Evolutionary conservation across 2,888 invertebrate genomes (phyloP).

Genomic region (Coenonympha glycerion): DNA sequence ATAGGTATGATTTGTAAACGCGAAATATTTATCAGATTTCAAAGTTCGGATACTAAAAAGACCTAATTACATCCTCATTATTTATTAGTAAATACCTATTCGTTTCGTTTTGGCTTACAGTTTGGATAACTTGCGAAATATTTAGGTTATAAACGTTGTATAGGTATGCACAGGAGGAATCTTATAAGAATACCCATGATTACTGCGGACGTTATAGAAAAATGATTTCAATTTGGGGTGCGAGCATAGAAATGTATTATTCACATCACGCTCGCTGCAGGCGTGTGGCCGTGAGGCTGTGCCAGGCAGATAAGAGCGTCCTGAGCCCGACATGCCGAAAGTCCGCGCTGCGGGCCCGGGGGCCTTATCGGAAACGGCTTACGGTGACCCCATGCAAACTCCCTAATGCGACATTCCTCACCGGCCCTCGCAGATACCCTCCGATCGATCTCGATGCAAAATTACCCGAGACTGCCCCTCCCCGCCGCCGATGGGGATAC

Average conservation of each 20-base stretch:
- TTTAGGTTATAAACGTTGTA: too few species aligned
- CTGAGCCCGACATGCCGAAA: constrained; percentile 53
- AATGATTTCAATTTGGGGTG: constrained; percentile 68
- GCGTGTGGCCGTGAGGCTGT: too few species aligned
- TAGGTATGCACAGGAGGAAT: neutral
- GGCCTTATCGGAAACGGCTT: constrained; percentile 77
- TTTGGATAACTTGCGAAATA: too few species aligned
- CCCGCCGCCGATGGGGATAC: constrained; percentile 47
- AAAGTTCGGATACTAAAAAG: too few species aligned
- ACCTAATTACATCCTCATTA: too few species aligned
- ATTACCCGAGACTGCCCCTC: constrained; percentile 40
- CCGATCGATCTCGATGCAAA: constrained; percentile 74
- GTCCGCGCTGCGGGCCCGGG: constrained; percentile 49
- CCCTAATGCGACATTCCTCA: constrained; percentile 70
- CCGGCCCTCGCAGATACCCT: constrained; percentile 44
- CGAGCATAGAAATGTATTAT: constrained; percentile 53
- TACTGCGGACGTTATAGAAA: constrained; percentile 37
- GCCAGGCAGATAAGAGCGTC: constrained; percentile 66
- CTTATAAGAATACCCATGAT: constrained; percentile 20
- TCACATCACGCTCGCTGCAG: constrained; percentile 63
- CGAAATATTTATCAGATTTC: too few species aligned
- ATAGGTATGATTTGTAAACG: too few species aligned
- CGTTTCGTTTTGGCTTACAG: too few species aligned
- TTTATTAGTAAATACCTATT: too few species aligned
- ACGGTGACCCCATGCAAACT: constrained; percentile 72